Evolutionary conservation across 2,797 vertebrate species (phyloP).

Genomic region (Notoglanidium macrostoma): DNA sequence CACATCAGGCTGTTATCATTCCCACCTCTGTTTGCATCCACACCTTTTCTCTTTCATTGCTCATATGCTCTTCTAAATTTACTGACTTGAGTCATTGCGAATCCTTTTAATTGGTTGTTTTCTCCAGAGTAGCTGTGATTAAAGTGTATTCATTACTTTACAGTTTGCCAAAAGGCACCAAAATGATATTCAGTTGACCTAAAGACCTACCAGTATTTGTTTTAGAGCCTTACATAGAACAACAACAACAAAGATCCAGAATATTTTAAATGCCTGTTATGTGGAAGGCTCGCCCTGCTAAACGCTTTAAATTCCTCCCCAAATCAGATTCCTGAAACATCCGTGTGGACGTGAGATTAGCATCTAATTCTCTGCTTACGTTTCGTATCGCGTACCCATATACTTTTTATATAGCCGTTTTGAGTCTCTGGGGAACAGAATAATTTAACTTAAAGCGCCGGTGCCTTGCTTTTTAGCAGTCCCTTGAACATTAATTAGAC

Average conservation of each 20-base stretch:
- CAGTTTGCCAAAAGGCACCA: not conserved
- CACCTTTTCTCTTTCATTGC: constrained; percentile 7
- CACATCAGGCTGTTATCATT: constrained; percentile 45
- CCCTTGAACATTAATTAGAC: not conserved
- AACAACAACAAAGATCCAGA: not conserved
- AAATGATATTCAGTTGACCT: not conserved
- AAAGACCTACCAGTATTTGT: not conserved
- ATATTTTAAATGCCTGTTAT: not conserved
- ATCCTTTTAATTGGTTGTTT: constrained; percentile 40
- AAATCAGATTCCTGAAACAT: not conserved
- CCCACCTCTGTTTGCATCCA: constrained; percentile 3
- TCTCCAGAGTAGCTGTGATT: constrained; percentile 32
- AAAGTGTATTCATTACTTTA: constrained; percentile 23
- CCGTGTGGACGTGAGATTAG: not conserved
- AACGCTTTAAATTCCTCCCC: constrained; percentile 11
- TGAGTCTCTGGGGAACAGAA: not conserved
- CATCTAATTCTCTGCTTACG: not conserved
- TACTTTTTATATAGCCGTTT: not conserved
- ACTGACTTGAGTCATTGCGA: not conserved
- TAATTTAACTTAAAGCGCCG: not conserved
- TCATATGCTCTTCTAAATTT: not conserved
- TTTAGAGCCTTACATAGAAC: constrained; percentile 16
- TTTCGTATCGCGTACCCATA: not conserved
- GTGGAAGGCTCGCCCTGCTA: not conserved
- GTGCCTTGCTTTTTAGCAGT: not conserved